Base-by-base conservation (phyloP, 2,113 vertebrate species). In the Rhinogobius similis region DNA sequence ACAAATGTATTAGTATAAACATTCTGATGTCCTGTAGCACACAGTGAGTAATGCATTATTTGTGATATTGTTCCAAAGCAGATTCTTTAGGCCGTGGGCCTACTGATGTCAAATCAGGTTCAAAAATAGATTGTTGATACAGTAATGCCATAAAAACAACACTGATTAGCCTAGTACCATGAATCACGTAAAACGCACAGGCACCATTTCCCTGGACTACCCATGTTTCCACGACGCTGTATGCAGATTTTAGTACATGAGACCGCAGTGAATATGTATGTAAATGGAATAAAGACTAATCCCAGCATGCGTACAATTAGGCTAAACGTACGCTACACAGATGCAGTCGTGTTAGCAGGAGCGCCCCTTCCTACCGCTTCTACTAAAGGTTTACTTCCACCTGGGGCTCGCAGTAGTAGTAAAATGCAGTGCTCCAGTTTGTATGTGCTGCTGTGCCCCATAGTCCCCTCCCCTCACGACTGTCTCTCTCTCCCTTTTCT, bases 371-470 rank as follows among this genome's bases (percentile, higher is more conserved):
- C 72, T 72, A 77, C 68, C 64, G 80, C 81, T 67, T 88, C 80
- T 88, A 87, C 86, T 77, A 80, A 72, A 81, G 86, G 78, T 78
- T 86, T 84, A 88, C 88, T 88, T 89, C 89, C 86, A 87, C 86
- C 87, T 67, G 82, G 83, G 87, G 83, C 86, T 84, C 39, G 36
- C 86, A 84, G 86, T 88, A 89, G 90, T 89, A 90, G 90, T 89
- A 85, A 77, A 88, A 87, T 76, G 73, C 76, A 81, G 74, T 69
- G 73, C 50, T 61, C 58, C 62, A 63, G 52, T 82, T 72, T 86
- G 61, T 87, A 78, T 84, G 62, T 77, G 76, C 86, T 75, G 80
- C 84, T 85, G 78, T 84, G 82, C 80, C 78, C 79, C 81, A 38
- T 36, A n/a, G 44, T 77, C 77, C 80, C 88, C 86, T 87, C 84